Percentiles rank a stretch among this genome's conserved stretches.
Evolutionary conservation across 2,888 invertebrate species (phyloP).

Genomic region (Dugesia japonica): DNA sequence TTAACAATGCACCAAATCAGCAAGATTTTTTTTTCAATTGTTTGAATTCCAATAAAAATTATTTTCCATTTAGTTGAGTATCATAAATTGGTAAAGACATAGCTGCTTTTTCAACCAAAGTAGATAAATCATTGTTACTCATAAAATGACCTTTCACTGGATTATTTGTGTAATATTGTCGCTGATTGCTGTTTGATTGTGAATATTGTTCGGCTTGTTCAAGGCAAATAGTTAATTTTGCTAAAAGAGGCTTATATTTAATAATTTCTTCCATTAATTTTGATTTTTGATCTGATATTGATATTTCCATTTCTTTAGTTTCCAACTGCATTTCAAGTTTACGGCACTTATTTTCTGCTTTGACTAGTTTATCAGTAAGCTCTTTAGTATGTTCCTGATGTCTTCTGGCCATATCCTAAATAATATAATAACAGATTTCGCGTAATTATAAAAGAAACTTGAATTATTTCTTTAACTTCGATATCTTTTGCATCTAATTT

Average conservation of each 20-base stretch:
- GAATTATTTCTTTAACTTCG: neutral
- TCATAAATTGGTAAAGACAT: neutral
- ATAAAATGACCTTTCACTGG: no score
- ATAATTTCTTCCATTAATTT: slow-evolving; percentile 1
- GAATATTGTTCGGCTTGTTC: slow-evolving; percentile 24
- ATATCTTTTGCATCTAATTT: neutral
- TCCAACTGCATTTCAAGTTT: slow-evolving; percentile 7
- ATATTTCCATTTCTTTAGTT: neutral
- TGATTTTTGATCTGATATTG: neutral
- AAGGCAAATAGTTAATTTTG: slow-evolving; percentile 21
- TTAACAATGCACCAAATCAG: no score
- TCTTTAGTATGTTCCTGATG: neutral
- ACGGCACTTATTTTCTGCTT: neutral
- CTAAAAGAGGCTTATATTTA: neutral
- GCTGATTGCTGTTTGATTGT: neutral
- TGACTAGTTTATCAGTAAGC: slow-evolving; percentile 9
- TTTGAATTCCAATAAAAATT: neutral
- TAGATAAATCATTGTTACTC: neutral
- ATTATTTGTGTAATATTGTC: neutral
- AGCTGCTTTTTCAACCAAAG: neutral
- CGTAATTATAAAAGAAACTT: neutral
- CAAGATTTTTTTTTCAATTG: no score
- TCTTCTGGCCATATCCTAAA: slow-evolving; percentile 5
- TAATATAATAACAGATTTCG: neutral
- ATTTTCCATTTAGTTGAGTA: neutral